A percentile compares a stretch with the other conserved stretches of the same genome.
phyloP scores from a whole-genome alignment of 2,797 vertebrate genomes.

The Darevskia mixta region DNA sequence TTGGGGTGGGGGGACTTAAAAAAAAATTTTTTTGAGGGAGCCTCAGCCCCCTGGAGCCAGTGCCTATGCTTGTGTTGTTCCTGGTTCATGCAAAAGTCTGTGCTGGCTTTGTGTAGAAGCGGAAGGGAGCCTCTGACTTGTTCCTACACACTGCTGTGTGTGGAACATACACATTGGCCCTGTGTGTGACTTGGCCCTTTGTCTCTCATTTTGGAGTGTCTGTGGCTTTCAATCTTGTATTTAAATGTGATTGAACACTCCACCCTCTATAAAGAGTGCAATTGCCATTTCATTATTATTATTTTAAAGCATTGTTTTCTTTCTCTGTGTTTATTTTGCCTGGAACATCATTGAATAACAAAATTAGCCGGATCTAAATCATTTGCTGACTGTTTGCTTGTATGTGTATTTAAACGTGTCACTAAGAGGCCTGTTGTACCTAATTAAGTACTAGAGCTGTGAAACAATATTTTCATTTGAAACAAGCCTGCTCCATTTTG shows the following conservation, averaged over 20 bases:
- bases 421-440: neutral
- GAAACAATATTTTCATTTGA: constrained; percentile 10
- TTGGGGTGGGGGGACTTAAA: too few species aligned
- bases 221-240: neutral
- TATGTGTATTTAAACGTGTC: neutral
- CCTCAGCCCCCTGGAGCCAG: too few species aligned
- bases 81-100: neutral
- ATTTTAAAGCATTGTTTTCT: constrained; percentile 31
- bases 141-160: neutral
- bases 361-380: neutral
- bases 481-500: constrained; percentile 2
- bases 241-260: neutral
- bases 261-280: constrained; percentile 20
- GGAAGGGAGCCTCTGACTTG: neutral
- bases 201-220: neutral
- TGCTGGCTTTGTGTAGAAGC: neutral
- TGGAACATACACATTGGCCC: neutral
- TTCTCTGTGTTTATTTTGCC: constrained; percentile 27
- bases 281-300: constrained; percentile 23
- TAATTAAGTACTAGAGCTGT: constrained; percentile 9
- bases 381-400: constrained; percentile 6
- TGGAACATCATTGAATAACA: neutral
- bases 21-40: too few species aligned
- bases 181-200: neutral
- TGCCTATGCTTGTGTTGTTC: neutral